These are phyloP conservation scores for Lanius ludovicianus DNA, from an alignment of 2,113 vertebrate genomes.

Conservation along the genomic window DNA sequence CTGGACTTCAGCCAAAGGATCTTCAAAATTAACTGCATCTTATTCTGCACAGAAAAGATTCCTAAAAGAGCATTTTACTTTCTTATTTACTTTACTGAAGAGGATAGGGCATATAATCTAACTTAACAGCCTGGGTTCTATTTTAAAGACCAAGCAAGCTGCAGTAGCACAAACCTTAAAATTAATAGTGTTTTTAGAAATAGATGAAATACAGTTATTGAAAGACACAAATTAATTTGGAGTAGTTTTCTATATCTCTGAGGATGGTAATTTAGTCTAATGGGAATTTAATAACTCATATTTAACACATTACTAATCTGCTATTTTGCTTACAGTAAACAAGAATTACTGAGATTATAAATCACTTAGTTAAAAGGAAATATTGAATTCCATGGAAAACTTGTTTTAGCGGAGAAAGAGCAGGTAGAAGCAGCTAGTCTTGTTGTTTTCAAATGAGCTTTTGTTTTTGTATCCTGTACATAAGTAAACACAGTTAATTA, in stretches of 20 bases:
- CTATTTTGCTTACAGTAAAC: constrained; percentile 78
- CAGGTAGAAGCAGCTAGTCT: constrained; percentile 55
- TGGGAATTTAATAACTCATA: constrained; percentile 82
- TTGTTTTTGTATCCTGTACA: constrained; percentile 44
- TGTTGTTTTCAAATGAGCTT: constrained; percentile 64
- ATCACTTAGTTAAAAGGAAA: constrained; percentile 66
- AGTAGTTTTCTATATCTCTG: constrained; percentile 61
- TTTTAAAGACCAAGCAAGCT: background rate
- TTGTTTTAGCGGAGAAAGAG: constrained; percentile 50
- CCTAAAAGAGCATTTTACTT: background rate
- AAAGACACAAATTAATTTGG: constrained; percentile 69
- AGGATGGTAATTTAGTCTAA: constrained; percentile 77
- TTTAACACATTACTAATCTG: constrained; percentile 78
- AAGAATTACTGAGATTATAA: constrained; percentile 71
- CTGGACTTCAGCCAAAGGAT: background rate
- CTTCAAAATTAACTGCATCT: background rate
- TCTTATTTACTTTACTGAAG: background rate
- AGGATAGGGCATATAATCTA: background rate
- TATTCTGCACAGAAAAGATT: background rate
- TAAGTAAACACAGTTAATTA: constrained; percentile 59
- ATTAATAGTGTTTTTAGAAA: background rate
- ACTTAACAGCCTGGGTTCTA: background rate
- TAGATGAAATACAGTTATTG: constrained; percentile 40
- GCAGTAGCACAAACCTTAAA: background rate
- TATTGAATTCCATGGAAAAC: constrained; percentile 38